Conservation (phyloP, 1,140 invertebrate species). For the Berghia stephanieae region DNA sequence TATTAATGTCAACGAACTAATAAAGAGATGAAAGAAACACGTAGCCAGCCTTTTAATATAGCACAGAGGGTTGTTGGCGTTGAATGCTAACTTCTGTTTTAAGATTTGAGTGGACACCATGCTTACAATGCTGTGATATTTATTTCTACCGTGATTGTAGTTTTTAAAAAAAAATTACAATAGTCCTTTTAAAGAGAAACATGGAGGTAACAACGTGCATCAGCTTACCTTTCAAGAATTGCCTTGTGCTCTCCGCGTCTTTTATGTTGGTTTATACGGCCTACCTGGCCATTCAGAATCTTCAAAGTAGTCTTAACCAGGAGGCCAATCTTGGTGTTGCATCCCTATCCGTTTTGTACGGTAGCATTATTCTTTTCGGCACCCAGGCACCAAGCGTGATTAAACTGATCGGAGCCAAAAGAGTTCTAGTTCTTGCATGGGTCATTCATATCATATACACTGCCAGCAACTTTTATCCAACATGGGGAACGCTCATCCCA, state of each 20-base stretch:
- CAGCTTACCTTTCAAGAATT: constrained; percentile 35
- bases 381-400: constrained; percentile 45
- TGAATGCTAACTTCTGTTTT: too few species aligned
- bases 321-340: constrained; percentile 39
- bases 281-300: constrained; percentile 54
- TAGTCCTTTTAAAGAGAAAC: too few species aligned
- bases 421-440: constrained; percentile 40
- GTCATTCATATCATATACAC: constrained; percentile 44
- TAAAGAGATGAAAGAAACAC: too few species aligned
- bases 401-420: constrained; percentile 42
- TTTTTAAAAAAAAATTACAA: too few species aligned
- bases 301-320: constrained; percentile 60
- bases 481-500: constrained; percentile 45
- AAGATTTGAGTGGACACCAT: too few species aligned
- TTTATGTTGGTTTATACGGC: constrained; percentile 51
- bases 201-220: neutral
- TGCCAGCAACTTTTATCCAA: constrained; percentile 65
- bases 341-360: constrained; percentile 41
- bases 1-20: too few species aligned
- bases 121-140: too few species aligned
- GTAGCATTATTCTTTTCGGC: constrained; percentile 41
- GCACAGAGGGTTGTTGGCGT: too few species aligned
- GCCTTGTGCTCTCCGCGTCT: constrained; percentile 41
- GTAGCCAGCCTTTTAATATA: too few species aligned
- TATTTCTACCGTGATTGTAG: too few species aligned